Percentiles rank a stretch among this genome's conserved stretches.
phyloP scores from a whole-genome alignment of 2,113 vertebrate genomes.

The Euleptes europaea region DNA sequence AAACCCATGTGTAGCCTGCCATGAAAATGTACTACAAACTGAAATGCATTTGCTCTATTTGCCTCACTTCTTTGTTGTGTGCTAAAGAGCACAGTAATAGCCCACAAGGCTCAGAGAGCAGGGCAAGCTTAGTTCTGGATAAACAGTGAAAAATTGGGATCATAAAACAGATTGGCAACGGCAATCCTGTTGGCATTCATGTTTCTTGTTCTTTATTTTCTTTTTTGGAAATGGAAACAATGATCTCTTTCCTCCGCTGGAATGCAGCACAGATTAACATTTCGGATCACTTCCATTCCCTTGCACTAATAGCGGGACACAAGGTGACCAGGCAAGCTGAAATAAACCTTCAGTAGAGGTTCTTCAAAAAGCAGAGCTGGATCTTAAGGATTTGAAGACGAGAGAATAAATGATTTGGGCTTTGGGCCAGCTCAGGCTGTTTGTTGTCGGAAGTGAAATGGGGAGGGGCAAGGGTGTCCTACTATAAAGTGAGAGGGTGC shows the following conservation, averaged over 20 bases:
- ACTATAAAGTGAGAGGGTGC: background rate
- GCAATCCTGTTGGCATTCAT: background rate
- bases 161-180: background rate
- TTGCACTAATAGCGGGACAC: background rate
- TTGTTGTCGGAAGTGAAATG: background rate
- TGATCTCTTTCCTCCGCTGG: background rate
- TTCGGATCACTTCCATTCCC: background rate
- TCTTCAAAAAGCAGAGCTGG: slow-evolving; percentile 32
- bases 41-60: background rate
- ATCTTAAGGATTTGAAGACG: slow-evolving; percentile 55
- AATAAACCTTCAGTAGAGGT: slow-evolving; percentile 1
- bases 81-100: background rate
- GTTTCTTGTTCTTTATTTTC: background rate
- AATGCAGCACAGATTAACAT: background rate
- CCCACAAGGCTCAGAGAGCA: background rate
- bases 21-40: slow-evolving; percentile 20
- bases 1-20: slow-evolving; percentile 33
- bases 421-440: background rate
- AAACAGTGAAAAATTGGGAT: background rate
- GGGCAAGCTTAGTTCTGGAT: slow-evolving; percentile 1
- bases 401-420: slow-evolving; percentile 29
- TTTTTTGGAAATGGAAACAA: background rate
- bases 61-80: background rate
- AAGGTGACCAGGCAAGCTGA: background rate
- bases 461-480: background rate